Base-by-base conservation (phyloP, 2,797 vertebrate species). In the Dipus sagitta region DNA sequence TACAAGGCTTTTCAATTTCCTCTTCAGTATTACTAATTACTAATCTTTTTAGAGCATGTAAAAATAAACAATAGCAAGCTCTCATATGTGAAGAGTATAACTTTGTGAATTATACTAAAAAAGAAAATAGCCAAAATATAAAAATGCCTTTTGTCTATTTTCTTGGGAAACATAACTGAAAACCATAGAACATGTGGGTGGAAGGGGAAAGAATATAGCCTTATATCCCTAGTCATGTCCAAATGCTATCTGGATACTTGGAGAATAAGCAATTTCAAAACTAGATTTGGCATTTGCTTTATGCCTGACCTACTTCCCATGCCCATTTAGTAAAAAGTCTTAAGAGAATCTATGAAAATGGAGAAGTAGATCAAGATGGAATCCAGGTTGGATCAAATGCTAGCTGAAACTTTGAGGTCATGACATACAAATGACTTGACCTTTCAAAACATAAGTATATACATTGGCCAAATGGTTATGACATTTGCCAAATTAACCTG, bases 41-140 rank as follows among this genome's bases (percentile, higher is more conserved):
- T 92, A 90, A 72, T 91, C 91, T 8, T 67, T 78, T 34, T 14
- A 85, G 32, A n/a, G 47, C 67, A 65, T 68, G 5, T 0, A 77
- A 7, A 26, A 64, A 86, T 84, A 1, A 24, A 0, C 13, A 85
- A n/a, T 28, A 92, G 83, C 77, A 76, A 38, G 28, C 47, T 0
- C 0, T 62, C 52, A 68, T 11, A 11, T 93, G 26, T 7, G 62
- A 6, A 58, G 85, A 91, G 15, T 26, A 58, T 72, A 24, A 28
- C 75, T 90, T 85, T 94, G 26, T 82, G 74, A 91, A 92, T 80
- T 83, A 34, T 79, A 76, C 8, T 91, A 67, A n/a, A 58, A 67
- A n/a, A 58, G 52, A 68, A 74, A 47, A 65, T 30, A 88, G 15
- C 18, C 0, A 77, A 81, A 7, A 68, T 12, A 67, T 74, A 38